Conservation (phyloP, 2,888 invertebrate genomes). For the Hypomecis punctinalis region DNA sequence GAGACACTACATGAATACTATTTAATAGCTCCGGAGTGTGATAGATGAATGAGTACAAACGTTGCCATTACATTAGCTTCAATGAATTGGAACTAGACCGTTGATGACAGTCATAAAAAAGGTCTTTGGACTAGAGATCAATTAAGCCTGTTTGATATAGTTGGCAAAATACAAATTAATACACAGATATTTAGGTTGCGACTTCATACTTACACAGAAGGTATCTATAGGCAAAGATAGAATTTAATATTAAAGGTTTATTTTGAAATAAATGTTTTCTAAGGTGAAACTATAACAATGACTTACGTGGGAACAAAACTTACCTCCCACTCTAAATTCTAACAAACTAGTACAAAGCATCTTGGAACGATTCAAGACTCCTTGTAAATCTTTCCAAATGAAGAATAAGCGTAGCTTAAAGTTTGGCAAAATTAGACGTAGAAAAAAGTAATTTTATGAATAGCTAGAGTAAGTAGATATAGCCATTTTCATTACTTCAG, state of each 20-base stretch:
- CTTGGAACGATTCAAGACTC: no score
- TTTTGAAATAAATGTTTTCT: not conserved
- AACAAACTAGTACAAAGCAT: constrained; percentile 2
- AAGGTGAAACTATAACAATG: constrained; percentile 1
- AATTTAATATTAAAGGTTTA: not conserved
- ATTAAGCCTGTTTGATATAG: constrained; percentile 26
- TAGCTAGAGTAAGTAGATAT: no score
- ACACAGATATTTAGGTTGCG: not conserved
- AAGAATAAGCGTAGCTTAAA: no score
- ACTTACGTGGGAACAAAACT: constrained; percentile 6
- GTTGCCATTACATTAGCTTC: constrained; percentile 24
- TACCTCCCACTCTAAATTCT: not conserved
- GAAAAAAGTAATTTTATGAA: no score
- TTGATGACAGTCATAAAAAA: constrained; percentile 30
- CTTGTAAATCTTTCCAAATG: no score
- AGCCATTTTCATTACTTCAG: no score
- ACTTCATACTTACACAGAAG: no score
- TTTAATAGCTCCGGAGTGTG: constrained; percentile 20
- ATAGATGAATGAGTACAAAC: constrained; percentile 18
- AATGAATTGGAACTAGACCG: constrained; percentile 28
- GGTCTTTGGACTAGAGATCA: constrained; percentile 35
- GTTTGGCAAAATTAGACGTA: no score
- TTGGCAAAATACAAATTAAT: constrained; percentile 5
- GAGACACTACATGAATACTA: constrained; percentile 7
- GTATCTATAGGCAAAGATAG: no score